phyloP scores from a whole-genome alignment of 2,888 invertebrate species.

The Agyllia agylla region DNA sequence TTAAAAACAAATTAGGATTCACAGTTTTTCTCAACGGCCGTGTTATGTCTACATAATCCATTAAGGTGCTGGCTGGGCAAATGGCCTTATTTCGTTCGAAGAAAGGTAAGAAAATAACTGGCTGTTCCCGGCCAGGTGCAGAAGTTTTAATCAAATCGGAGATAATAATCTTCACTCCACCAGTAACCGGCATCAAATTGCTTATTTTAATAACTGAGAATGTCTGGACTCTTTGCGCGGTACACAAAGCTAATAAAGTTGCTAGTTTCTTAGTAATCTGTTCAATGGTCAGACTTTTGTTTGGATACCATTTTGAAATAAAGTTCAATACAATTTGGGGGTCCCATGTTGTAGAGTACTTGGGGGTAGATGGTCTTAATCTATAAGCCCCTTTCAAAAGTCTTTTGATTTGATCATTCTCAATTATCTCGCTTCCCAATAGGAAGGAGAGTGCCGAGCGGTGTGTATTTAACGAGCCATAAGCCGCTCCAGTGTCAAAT shows the following conservation, averaged over 20 bases:
- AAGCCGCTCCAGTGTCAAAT: not conserved
- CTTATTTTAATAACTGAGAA: not conserved
- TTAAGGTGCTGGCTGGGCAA: not conserved
- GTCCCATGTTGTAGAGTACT: constrained; percentile 69
- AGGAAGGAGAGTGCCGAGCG: not conserved
- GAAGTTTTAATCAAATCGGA: not conserved
- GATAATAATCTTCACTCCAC: not conserved
- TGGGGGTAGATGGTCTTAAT: constrained; percentile 66
- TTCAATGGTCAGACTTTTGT: not conserved
- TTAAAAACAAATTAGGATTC: not conserved
- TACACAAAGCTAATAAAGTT: not conserved
- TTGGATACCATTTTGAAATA: not conserved
- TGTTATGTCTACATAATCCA: not conserved
- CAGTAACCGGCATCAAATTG: not conserved
- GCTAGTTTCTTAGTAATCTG: constrained; percentile 8
- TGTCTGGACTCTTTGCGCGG: constrained; percentile 2
- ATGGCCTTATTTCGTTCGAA: not conserved
- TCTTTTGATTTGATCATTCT: not conserved
- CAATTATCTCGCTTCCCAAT: not conserved
- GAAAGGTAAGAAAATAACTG: not conserved
- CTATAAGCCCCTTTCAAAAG: constrained; percentile 54
- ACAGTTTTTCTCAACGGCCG: not conserved
- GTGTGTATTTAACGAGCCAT: not conserved
- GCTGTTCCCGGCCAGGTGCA: not conserved
- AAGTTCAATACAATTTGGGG: constrained; percentile 24